A percentile compares a stretch with the other conserved stretches of the same genome.
Conservation (phyloP, 2,888 invertebrate species). For the Acanthosepion pharaonis region DNA sequence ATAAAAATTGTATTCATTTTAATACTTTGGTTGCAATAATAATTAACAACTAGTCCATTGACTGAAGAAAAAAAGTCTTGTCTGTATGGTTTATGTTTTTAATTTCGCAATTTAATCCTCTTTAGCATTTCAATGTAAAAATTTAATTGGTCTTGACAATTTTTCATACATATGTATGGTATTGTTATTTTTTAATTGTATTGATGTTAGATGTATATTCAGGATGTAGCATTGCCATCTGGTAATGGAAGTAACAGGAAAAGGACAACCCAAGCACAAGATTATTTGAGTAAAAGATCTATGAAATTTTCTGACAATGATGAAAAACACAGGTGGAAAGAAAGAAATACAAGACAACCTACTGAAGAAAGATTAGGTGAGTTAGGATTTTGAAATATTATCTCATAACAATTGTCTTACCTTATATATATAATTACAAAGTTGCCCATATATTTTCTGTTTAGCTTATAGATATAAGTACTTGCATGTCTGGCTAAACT, state of each 20-base stretch:
- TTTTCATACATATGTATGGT: not conserved
- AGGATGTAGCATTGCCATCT: not conserved
- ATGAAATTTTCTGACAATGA: not conserved
- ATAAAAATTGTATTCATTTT: too few relatives aligned
- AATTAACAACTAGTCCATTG: too few relatives aligned
- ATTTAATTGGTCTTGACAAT: not conserved
- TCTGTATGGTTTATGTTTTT: not conserved
- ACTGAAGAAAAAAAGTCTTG: too few relatives aligned
- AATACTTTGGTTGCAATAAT: too few relatives aligned
- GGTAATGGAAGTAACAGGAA: not conserved
- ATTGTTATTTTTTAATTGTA: not conserved
- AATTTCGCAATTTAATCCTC: not conserved
- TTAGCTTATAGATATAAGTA: not conserved
- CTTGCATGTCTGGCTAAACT: not conserved
- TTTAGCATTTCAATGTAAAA: not conserved
- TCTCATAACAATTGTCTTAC: not conserved
- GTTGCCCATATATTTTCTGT: not conserved
- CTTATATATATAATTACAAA: too few relatives aligned
- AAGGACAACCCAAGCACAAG: not conserved
- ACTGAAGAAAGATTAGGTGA: not conserved
- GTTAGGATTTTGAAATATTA: not conserved
- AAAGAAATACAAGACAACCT: not conserved
- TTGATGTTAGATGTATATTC: not conserved
- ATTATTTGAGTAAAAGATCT: not conserved
- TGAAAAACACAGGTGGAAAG: not conserved